phyloP scores from a whole-genome alignment of 2,888 invertebrate genomes.

The Polymixis flavicincta region DNA sequence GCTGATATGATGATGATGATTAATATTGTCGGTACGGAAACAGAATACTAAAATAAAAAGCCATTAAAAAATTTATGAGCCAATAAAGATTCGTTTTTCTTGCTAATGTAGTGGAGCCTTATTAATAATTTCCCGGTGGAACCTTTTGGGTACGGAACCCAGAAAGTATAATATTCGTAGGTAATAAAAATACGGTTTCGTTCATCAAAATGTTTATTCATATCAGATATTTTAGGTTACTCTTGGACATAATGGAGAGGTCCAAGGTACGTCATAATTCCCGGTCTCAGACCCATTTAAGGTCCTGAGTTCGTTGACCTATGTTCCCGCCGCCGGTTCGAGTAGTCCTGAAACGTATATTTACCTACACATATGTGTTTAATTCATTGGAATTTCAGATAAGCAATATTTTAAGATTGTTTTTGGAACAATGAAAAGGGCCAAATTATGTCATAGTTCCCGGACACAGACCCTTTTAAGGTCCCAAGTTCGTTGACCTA shows the following conservation, averaged over 20 bases:
- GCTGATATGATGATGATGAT: too few relatives aligned
- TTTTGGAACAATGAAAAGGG: background rate
- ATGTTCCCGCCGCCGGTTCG: background rate
- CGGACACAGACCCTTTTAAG: slow-evolving; percentile 5
- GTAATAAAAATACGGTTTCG: background rate
- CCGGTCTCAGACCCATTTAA: slow-evolving; percentile 7
- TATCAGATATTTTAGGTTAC: background rate
- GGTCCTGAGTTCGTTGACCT: slow-evolving; percentile 20
- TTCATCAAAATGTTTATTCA: slow-evolving; percentile 5
- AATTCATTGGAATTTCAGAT: slow-evolving; percentile 42
- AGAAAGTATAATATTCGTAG: background rate
- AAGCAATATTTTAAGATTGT: background rate
- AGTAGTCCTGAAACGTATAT: slow-evolving; percentile 10
- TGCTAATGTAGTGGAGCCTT: background rate
- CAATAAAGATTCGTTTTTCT: too few relatives aligned
- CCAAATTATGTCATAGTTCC: slow-evolving; percentile 1
- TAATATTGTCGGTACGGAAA: too few relatives aligned
- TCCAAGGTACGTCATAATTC: slow-evolving; percentile 3
- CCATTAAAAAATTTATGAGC: too few relatives aligned
- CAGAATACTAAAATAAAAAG: too few relatives aligned
- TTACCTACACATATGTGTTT: background rate
- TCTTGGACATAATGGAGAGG: background rate
- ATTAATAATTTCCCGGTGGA: background rate
- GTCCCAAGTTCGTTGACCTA: slow-evolving; percentile 20
- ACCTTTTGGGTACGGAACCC: background rate